Conservation (phyloP, 2,113 vertebrate genomes). For the Trematocara variabile region DNA sequence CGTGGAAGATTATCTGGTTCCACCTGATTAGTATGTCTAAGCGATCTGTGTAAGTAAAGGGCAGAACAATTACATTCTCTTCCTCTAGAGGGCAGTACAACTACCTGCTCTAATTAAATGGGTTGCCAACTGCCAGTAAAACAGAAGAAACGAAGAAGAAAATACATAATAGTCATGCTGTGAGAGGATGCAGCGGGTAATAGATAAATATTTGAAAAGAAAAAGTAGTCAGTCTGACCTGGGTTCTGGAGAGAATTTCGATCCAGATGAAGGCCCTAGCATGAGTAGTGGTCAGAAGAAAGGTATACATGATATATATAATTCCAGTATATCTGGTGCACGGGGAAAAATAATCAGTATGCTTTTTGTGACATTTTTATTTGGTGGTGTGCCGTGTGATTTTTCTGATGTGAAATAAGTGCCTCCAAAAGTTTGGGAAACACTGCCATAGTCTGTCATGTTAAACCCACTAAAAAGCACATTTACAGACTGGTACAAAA, state of each 20-base stretch:
- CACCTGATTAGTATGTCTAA: not conserved
- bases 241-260: not conserved
- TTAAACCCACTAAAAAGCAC: not conserved
- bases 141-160: not conserved
- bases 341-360: fast-evolving
- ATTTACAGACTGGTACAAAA: not conserved
- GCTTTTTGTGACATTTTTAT: not conserved
- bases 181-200: not conserved
- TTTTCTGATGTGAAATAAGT: not conserved
- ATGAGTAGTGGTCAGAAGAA: not conserved
- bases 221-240: not conserved
- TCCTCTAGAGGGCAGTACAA: not conserved
- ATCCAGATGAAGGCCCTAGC: not conserved
- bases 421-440: not conserved
- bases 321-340: not conserved
- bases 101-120: not conserved
- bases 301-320: not conserved
- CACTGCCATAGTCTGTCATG: not conserved
- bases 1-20: not conserved
- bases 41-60: not conserved
- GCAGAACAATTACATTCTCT: not conserved
- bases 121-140: not conserved
- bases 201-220: not conserved
- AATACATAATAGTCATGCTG: not conserved
- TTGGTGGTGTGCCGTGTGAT: not conserved